These are phyloP conservation scores for Catostylus mosaicus DNA, from an alignment of 30 jellyfish, hydroid and myxozoan species.

Conservation along the genomic window DNA sequence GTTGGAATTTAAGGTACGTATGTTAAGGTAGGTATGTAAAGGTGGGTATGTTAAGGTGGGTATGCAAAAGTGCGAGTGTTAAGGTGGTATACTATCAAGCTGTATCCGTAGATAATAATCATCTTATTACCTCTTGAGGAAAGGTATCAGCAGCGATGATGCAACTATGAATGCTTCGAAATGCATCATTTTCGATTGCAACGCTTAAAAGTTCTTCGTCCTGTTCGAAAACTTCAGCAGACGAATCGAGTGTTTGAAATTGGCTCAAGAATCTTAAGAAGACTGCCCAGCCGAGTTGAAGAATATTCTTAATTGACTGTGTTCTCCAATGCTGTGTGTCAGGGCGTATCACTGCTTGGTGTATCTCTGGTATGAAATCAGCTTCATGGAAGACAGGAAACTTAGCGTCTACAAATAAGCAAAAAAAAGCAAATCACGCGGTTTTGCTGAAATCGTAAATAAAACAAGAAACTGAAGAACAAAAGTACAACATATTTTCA, in stretches of 20 bases:
- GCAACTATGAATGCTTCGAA: slow-evolving; percentile 37
- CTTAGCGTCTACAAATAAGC: slow-evolving; percentile 18
- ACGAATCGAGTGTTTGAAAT: slow-evolving; percentile 47
- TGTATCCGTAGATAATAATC: background rate
- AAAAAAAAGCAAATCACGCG: no score
- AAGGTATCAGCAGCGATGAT: slow-evolving; percentile 61
- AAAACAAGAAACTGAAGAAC: no score
- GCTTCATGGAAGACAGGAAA: slow-evolving; percentile 81
- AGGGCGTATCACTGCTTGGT: slow-evolving; percentile 68
- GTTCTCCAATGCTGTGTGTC: slow-evolving; percentile 78
- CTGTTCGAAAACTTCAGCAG: slow-evolving; percentile 80
- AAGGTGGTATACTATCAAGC: no score
- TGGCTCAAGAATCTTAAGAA: slow-evolving; percentile 78
- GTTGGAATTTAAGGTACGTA: no score
- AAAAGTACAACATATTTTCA: no score
- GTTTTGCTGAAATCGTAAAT: no score
- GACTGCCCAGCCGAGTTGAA: slow-evolving; percentile 78
- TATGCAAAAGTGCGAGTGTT: no score
- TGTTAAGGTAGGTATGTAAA: no score
- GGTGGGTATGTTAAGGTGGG: no score
- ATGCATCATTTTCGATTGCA: slow-evolving; percentile 79
- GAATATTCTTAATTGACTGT: slow-evolving; percentile 64
- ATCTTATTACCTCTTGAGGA: slow-evolving; percentile 71
- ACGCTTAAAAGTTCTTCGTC: slow-evolving; percentile 72
- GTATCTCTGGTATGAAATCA: slow-evolving; percentile 38